Percentiles rank a stretch among this genome's conserved stretches.
Conservation (phyloP, 2,797 vertebrate species). For the Amblyopsis hoosieri region DNA sequence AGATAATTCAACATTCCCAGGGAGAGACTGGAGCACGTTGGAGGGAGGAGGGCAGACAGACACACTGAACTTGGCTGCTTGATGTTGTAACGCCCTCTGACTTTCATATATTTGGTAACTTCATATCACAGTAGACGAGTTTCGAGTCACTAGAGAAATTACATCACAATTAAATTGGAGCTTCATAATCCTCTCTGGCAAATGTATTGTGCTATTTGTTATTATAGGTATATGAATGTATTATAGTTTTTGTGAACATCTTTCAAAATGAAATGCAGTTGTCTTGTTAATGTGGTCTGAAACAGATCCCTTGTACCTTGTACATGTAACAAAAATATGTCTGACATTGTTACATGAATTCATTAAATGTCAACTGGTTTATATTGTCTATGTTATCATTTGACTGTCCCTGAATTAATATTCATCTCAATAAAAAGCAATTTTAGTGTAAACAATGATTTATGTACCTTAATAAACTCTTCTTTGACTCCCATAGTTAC, state of each 20-base stretch:
- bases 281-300: too few species aligned
- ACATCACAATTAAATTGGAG: conserved; percentile 27
- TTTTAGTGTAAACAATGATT: too few species aligned
- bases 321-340: too few species aligned
- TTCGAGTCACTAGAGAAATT: conserved; percentile 31
- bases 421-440: too few species aligned
- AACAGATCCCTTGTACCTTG: too few species aligned
- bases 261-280: too few species aligned
- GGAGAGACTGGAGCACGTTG: conserved; percentile 42
- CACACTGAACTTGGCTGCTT: conserved; percentile 52
- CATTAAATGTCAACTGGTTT: neutral
- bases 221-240: neutral
- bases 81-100: conserved; percentile 44
- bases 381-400: too few species aligned
- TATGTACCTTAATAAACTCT: too few species aligned
- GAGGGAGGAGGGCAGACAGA: conserved; percentile 37
- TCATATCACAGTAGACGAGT: conserved; percentile 37
- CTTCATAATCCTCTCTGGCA: conserved; percentile 25
- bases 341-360: too few species aligned
- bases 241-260: neutral
- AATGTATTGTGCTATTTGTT: too few species aligned
- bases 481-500: too few species aligned
- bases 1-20: conserved; percentile 77
- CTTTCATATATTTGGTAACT: conserved; percentile 49
- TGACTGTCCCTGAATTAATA: too few species aligned